Evolutionary conservation across 2,113 vertebrate genomes (phyloP).

Genomic region (Beaufortia kweichowensis): DNA sequence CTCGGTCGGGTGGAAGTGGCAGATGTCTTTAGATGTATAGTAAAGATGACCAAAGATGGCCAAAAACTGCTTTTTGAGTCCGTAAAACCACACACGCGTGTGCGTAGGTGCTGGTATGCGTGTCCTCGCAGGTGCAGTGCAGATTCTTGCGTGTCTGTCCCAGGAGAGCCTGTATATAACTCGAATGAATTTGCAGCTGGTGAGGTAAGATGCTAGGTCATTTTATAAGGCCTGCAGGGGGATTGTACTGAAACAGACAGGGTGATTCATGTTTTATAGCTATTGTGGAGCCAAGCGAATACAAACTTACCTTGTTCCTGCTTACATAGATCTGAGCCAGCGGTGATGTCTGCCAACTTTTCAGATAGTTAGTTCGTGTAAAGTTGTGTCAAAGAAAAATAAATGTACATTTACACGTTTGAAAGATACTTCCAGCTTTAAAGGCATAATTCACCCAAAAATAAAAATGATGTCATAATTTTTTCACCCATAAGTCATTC

Average conservation of each 20-base stretch:
- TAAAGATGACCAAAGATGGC: not conserved
- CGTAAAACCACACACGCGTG: not conserved
- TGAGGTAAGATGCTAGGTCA: constrained; percentile 14
- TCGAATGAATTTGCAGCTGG: constrained; percentile 8
- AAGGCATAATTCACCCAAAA: too few relatives aligned
- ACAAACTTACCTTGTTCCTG: not conserved
- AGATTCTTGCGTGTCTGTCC: not conserved
- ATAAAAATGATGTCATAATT: too few relatives aligned
- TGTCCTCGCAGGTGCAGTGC: not conserved
- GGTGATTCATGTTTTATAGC: constrained; percentile 28
- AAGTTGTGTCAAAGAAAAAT: too few relatives aligned
- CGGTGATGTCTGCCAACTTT: not conserved
- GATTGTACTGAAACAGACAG: not conserved
- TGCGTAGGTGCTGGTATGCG: not conserved
- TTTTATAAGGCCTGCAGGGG: constrained; percentile 29
- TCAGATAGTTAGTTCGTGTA: too few relatives aligned
- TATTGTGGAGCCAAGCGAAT: not conserved
- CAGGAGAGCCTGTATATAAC: constrained; percentile 5
- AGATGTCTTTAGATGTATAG: constrained; percentile 8
- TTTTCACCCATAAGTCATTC: too few relatives aligned
- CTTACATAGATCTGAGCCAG: not conserved
- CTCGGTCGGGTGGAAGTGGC: not conserved
- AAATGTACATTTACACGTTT: not conserved
- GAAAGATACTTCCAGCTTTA: too few relatives aligned
- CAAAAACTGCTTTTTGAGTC: not conserved